Conservation (phyloP, 2,797 vertebrate species). For the Miichthys miiuy region DNA sequence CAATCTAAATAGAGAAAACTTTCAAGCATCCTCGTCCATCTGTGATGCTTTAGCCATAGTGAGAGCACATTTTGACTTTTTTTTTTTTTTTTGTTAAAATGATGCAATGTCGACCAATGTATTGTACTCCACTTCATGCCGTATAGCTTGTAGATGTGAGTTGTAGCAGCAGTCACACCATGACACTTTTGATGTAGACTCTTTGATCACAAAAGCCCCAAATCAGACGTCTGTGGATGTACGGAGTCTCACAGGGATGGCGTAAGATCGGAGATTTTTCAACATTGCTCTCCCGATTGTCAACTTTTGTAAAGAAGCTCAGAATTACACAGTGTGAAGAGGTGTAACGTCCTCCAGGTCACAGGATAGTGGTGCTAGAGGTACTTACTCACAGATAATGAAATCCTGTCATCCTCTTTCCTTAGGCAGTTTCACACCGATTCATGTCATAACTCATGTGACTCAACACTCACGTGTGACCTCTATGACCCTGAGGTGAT, state of each 20-base stretch:
- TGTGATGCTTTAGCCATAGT: neutral
- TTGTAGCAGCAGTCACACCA: neutral
- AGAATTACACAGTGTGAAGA: neutral
- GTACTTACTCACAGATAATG: neutral
- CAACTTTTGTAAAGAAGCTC: neutral
- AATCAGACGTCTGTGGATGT: neutral
- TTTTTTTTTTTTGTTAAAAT: neutral
- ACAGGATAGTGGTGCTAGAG: neutral
- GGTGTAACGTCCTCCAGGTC: conserved; percentile 1
- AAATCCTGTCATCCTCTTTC: conserved; percentile 3
- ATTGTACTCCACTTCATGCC: neutral
- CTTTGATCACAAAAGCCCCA: neutral
- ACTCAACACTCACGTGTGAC: neutral
- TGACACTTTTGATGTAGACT: neutral
- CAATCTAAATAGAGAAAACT: neutral
- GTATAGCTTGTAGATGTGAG: neutral
- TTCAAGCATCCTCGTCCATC: neutral
- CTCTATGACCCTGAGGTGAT: neutral
- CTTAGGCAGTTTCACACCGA: conserved; percentile 10
- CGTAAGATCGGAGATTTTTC: neutral
- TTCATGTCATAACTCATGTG: neutral
- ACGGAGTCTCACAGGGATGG: neutral
- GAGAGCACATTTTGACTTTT: neutral
- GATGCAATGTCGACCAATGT: neutral
- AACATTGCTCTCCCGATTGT: neutral